phyloP scores from a whole-genome alignment of 2,113 vertebrate genomes.

The Zosterops japonicus region DNA sequence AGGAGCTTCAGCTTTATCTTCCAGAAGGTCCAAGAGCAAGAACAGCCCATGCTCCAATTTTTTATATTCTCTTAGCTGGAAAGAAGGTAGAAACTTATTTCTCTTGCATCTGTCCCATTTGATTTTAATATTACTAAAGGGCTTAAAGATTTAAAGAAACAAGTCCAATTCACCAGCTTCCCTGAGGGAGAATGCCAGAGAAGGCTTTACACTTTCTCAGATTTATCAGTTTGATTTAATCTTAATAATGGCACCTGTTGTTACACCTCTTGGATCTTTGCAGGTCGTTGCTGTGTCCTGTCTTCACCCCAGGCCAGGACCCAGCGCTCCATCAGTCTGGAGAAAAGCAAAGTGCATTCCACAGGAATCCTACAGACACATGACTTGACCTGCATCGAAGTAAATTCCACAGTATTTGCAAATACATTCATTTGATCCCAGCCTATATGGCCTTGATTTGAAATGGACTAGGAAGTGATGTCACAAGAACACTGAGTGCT shows the following conservation, averaged over 20 bases:
- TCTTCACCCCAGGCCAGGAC: not conserved
- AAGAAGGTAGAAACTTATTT: not conserved
- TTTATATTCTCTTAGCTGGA: not conserved
- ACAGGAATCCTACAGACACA: not conserved
- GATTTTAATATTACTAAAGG: not conserved
- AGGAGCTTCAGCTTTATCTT: not conserved
- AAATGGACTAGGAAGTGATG: not conserved
- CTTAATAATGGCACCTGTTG: not conserved
- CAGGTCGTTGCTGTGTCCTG: not conserved
- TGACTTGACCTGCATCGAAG: not conserved
- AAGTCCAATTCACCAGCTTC: not conserved
- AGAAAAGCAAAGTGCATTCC: not conserved
- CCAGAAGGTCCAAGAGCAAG: not conserved
- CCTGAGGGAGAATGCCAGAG: not conserved
- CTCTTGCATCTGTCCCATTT: not conserved
- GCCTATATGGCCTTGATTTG: not conserved
- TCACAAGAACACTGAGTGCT: fast-evolving
- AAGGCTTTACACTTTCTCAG: not conserved
- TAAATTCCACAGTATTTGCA: not conserved
- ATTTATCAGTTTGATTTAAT: not conserved
- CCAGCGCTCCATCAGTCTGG: not conserved
- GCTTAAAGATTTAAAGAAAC: not conserved
- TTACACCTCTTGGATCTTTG: not conserved
- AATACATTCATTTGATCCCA: not conserved
- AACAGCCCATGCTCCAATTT: not conserved